phyloP scores from a whole-genome alignment of 2,888 invertebrate species.

The Pterostichus madidus region DNA sequence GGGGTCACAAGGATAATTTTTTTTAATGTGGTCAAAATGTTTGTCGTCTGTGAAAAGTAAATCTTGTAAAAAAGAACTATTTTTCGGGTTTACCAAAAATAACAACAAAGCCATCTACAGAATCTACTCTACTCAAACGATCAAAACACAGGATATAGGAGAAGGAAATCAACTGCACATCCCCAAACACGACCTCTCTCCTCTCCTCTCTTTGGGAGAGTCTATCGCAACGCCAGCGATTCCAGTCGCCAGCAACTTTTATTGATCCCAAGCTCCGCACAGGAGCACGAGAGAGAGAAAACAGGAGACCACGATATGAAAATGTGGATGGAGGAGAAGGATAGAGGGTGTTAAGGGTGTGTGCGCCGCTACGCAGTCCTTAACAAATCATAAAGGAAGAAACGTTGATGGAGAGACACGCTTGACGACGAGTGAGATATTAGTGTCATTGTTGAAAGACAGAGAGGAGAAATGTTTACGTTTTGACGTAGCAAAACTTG shows the following conservation, averaged over 20 bases:
- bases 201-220: constrained; percentile 20
- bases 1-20: too few species aligned
- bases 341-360: constrained; percentile 24
- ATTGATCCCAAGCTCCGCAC: constrained; percentile 60
- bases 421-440: constrained; percentile 40
- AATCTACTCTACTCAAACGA: background rate
- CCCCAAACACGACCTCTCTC: background rate
- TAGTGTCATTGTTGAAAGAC: constrained; percentile 44
- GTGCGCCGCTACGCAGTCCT: constrained; percentile 30
- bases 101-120: constrained; percentile 14
- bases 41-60: too few species aligned
- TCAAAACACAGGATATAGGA: constrained; percentile 1
- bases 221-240: constrained; percentile 11
- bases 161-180: background rate
- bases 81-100: background rate
- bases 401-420: constrained; percentile 31
- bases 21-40: too few species aligned
- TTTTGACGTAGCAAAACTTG: background rate
- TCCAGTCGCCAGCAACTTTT: constrained; percentile 54
- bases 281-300: constrained; percentile 41
- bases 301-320: constrained; percentile 1
- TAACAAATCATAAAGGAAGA: constrained; percentile 59
- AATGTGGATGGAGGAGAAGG: constrained; percentile 22
- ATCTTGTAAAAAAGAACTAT: too few species aligned
- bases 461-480: constrained; percentile 29